Conservation (phyloP, 2,113 vertebrate species). For the Thamnophis sirtalis region DNA sequence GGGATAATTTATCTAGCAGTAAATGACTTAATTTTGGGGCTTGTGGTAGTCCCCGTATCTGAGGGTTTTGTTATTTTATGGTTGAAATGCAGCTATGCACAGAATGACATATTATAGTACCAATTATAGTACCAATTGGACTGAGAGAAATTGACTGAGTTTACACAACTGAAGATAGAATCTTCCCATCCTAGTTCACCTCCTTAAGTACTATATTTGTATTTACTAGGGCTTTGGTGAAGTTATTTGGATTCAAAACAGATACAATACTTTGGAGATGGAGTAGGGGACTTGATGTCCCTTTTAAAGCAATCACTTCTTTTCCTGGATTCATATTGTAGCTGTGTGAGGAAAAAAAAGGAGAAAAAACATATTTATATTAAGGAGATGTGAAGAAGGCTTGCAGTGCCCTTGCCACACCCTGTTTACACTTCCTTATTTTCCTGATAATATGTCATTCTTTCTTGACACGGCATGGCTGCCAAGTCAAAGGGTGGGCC, state of each 20-base stretch:
- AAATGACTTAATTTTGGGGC: not conserved
- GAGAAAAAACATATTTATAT: not conserved
- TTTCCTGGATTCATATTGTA: not conserved
- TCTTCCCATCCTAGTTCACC: not conserved
- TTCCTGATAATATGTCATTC: not conserved
- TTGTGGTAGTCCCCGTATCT: not conserved
- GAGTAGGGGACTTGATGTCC: not conserved
- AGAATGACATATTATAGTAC: not conserved
- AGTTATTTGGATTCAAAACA: not conserved
- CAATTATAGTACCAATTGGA: not conserved
- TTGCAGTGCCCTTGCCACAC: not conserved
- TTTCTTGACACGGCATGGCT: not conserved
- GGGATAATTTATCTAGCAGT: not conserved
- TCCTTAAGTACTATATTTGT: not conserved
- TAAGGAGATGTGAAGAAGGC: not conserved
- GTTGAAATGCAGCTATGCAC: too few relatives aligned
- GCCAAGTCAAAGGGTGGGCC: not conserved
- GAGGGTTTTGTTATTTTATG: not conserved
- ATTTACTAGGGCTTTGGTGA: not conserved
- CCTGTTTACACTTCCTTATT: not conserved
- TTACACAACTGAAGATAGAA: not conserved
- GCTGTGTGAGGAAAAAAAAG: not conserved
- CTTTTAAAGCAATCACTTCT: not conserved
- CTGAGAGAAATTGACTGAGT: not conserved
- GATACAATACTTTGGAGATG: not conserved